Evolutionary conservation across 2,888 invertebrate genomes (phyloP), one percentile per base, ranked within the genome.

Genomic region (Acrobasis suavella): DNA sequence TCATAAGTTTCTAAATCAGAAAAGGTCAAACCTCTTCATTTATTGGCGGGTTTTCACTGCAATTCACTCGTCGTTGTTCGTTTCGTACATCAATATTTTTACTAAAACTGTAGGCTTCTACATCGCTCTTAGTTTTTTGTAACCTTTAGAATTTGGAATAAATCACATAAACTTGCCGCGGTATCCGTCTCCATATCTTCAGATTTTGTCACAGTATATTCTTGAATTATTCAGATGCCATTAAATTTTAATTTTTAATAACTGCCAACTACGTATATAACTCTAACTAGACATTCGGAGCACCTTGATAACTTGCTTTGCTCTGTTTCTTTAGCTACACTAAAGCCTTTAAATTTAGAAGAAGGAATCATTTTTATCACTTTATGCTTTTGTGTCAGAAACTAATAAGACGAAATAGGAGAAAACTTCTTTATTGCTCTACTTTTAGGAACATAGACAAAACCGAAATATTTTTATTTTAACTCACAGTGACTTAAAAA

Each of bases 231-330:
- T 55, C 39, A 15, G 7, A 55, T 16, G 39, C 9, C 55, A 16
- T 39, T 16, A 39, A 55, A 55, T 55, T 55, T 39, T 5, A 38
- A 55, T 55, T 55, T 54, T 54, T 55, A 55, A 39, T 16, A 39
- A 16, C 10, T 16, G 9, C 14, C 0, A 32, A 10, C 52, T 32
- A 32, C 8, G n/a, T 10, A 22, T n/a, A 51, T 16, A 42, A 51
- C n/a, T n/a, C n/a, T n/a, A n/a, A 22, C 52, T n/a, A 52, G 51
- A 46, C 46, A 14, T 12, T 46, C n/a, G 12, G 46, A 12, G 10
- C 10, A 14, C 14, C 46, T 46, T 12, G 46, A 46, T n/a, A 14
- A 12, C 6, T n/a, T 46, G n/a, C 1, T 32, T 32, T 6, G 32
- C 32, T 22, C 5, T 32, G 32, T 6, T 7, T 32, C 2, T 32